phyloP scores from a whole-genome alignment of 2,888 invertebrate species.

The Oscheius myriophilus region DNA sequence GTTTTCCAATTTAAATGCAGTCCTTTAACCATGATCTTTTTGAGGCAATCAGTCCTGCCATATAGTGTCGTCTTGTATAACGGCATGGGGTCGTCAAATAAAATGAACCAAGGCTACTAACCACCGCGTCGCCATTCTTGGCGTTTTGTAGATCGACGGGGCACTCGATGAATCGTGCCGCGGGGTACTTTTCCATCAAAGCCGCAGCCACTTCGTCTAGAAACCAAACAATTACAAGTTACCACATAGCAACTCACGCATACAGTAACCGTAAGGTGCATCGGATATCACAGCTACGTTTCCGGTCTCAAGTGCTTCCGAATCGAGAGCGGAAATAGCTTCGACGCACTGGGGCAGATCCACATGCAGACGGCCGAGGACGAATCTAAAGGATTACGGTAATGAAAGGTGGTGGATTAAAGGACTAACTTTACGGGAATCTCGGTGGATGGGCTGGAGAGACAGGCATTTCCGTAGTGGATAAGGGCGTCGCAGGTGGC shows the following conservation, averaged over 20 bases:
- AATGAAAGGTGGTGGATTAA: not conserved
- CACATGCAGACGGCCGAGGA: constrained; percentile 32
- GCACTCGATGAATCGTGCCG: not conserved
- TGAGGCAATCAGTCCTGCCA: no score
- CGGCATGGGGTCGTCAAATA: no score
- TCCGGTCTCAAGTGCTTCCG: not conserved
- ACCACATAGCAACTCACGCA: constrained; percentile 10
- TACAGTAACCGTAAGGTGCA: constrained; percentile 27
- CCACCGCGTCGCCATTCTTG: not conserved
- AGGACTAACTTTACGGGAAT: constrained; percentile 78
- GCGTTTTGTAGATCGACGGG: constrained; percentile 7
- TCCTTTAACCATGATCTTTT: no score
- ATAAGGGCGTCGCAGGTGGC: constrained; percentile 85
- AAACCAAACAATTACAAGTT: not conserved
- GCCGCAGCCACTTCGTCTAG: not conserved
- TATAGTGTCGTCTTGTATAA: no score
- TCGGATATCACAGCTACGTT: constrained; percentile 29
- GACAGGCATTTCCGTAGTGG: constrained; percentile 90
- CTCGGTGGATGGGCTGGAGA: constrained; percentile 79
- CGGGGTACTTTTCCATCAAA: not conserved
- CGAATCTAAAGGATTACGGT: constrained; percentile 26
- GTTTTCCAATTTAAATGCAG: no score
- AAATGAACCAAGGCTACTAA: no score
- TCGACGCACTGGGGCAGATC: constrained; percentile 1
- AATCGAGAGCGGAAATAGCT: not conserved